These are phyloP conservation scores for Philhelius pedissequus DNA, from an alignment of 2,888 invertebrate genomes.

Conservation along the genomic window DNA sequence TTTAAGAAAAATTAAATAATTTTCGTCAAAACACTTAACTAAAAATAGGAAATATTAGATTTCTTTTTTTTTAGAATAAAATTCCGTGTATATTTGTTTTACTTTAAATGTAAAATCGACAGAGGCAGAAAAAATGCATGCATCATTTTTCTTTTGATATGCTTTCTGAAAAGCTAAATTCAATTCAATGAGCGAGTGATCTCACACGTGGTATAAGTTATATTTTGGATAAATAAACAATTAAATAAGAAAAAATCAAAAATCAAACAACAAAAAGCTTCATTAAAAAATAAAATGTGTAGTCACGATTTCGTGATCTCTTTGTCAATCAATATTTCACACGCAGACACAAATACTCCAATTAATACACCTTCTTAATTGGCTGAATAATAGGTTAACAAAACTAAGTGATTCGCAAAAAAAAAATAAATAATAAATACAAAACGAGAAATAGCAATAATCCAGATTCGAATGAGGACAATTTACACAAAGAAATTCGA, in stretches of 20 bases:
- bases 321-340: conserved; percentile 23
- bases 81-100: too few relatives aligned
- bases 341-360: neutral
- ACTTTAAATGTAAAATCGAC: too few relatives aligned
- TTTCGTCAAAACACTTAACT: too few relatives aligned
- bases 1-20: too few relatives aligned
- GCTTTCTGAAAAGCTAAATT: too few relatives aligned
- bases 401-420: conserved; percentile 15
- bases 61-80: too few relatives aligned
- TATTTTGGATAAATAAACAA: neutral
- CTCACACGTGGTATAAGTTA: too few relatives aligned
- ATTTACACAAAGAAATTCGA: neutral
- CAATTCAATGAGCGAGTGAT: too few relatives aligned
- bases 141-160: too few relatives aligned
- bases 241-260: neutral
- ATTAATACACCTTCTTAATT: conserved; percentile 27
- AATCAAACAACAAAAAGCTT: neutral
- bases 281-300: neutral
- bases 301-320: conserved; percentile 14
- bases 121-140: too few relatives aligned
- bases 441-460: neutral
- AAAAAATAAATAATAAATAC: neutral
- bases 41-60: too few relatives aligned
- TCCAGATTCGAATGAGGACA: neutral
- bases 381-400: conserved; percentile 42